Percentiles rank a stretch among this genome's conserved stretches.
phyloP scores from a whole-genome alignment of 2,797 vertebrate genomes.

The Malacoctenus gilli region DNA sequence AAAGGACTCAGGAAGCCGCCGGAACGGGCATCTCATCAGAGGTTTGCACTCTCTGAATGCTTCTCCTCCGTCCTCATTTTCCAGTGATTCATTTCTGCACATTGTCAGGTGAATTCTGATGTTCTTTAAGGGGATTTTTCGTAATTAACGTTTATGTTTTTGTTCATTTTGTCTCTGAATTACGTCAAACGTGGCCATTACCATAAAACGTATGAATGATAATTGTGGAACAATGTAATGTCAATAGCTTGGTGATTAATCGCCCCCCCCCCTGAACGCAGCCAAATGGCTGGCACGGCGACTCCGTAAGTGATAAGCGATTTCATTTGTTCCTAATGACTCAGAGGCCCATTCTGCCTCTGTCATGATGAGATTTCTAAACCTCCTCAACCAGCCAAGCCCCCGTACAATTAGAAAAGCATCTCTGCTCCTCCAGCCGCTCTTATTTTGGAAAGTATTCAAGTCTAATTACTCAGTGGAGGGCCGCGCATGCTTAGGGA shows the following conservation, averaged over 20 bases:
- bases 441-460: slow-evolving; percentile 68
- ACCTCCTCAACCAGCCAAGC: slow-evolving; percentile 73
- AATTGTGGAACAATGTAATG: slow-evolving; percentile 83
- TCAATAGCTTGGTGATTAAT: slow-evolving; percentile 84
- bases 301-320: slow-evolving; percentile 82
- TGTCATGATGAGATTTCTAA: slow-evolving; percentile 78
- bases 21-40: no score
- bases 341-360: slow-evolving; percentile 76
- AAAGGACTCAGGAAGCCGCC: no score
- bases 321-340: slow-evolving; percentile 85
- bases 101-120: slow-evolving; percentile 52
- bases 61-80: slow-evolving; percentile 50
- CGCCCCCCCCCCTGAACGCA: slow-evolving; percentile 73
- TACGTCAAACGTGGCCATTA: slow-evolving; percentile 79
- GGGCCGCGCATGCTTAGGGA: slow-evolving; percentile 70
- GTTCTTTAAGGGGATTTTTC: slow-evolving; percentile 67
- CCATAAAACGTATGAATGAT: slow-evolving; percentile 83
- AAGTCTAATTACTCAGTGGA: slow-evolving; percentile 77
- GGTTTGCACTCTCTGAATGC: no score
- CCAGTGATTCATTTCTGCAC: slow-evolving; percentile 48
- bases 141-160: slow-evolving; percentile 82
- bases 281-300: slow-evolving; percentile 76
- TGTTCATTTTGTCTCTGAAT: slow-evolving; percentile 75
- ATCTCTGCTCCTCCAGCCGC: slow-evolving; percentile 27
- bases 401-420: slow-evolving; percentile 76